These are phyloP conservation scores for Odontesthes bonariensis DNA, from an alignment of 2,113 vertebrate genomes.

Conservation along the genomic window DNA sequence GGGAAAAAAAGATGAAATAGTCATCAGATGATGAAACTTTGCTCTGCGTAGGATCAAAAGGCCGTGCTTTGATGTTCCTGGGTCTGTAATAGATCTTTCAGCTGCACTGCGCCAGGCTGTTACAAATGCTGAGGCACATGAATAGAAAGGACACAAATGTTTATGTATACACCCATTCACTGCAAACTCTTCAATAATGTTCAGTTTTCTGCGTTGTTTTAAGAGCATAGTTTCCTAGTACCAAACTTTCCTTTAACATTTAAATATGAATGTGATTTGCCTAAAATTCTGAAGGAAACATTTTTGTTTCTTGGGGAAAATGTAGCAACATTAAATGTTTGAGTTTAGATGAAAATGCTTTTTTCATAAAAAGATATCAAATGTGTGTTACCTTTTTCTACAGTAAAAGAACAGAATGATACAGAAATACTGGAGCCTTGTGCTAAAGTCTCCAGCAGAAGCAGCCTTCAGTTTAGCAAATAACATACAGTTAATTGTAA, in stretches of 20 bases:
- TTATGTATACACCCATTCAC: not conserved
- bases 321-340: not conserved
- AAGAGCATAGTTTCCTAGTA: not conserved
- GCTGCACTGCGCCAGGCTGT: constrained; percentile 8
- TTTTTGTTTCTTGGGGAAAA: not conserved
- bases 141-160: not conserved
- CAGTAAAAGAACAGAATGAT: not conserved
- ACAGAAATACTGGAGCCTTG: not conserved
- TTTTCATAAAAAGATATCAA: not conserved
- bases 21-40: constrained; percentile 57
- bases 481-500: no score
- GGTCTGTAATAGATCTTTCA: constrained; percentile 27
- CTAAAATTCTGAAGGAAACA: not conserved
- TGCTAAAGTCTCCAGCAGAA: no score
- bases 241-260: not conserved
- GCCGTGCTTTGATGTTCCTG: constrained; percentile 18
- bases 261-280: not conserved
- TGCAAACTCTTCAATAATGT: not conserved
- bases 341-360: not conserved
- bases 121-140: constrained; percentile 9
- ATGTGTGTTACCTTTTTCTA: not conserved
- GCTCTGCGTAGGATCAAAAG: constrained; percentile 53
- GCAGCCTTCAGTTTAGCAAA: no score
- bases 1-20: constrained; percentile 55
- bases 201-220: no score